Conservation (phyloP, 2,888 invertebrate genomes). For the Melinaea marsaeus region DNA sequence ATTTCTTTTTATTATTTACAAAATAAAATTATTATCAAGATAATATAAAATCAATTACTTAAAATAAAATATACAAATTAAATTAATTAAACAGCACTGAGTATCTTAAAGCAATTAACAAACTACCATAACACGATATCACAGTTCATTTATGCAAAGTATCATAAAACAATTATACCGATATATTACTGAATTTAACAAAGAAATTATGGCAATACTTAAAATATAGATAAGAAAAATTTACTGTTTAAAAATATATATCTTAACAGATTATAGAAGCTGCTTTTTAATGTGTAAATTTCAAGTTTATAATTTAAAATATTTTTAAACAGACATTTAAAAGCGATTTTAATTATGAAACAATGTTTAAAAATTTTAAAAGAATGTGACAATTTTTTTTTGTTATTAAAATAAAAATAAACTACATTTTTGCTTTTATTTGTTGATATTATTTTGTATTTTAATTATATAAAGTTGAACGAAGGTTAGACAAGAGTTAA, state of each 20-base stretch:
- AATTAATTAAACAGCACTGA: slow-evolving; percentile 38
- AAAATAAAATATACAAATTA: slow-evolving; percentile 36
- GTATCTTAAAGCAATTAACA: slow-evolving; percentile 61
- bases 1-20: slow-evolving; percentile 66
- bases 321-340: slow-evolving; percentile 10
- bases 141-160: slow-evolving; percentile 78
- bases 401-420: slow-evolving; percentile 15
- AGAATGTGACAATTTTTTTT: slow-evolving; percentile 44
- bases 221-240: slow-evolving; percentile 24
- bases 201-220: slow-evolving; percentile 49
- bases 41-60: slow-evolving; percentile 31
- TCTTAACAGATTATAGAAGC: slow-evolving; percentile 24
- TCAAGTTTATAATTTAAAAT: slow-evolving; percentile 15
- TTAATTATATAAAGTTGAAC: background rate
- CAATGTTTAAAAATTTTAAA: slow-evolving; percentile 19
- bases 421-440: slow-evolving; percentile 24
- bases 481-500: slow-evolving; percentile 6
- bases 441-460: background rate
- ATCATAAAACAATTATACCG: slow-evolving; percentile 43
- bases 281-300: slow-evolving; percentile 19
- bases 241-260: slow-evolving; percentile 21
- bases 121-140: slow-evolving; percentile 74
- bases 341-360: slow-evolving; percentile 26
- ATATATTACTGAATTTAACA: slow-evolving; percentile 42
- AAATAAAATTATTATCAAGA: slow-evolving; percentile 44